Conservation (phyloP, 2,888 invertebrate species). For the Microplitis deprimator region DNA sequence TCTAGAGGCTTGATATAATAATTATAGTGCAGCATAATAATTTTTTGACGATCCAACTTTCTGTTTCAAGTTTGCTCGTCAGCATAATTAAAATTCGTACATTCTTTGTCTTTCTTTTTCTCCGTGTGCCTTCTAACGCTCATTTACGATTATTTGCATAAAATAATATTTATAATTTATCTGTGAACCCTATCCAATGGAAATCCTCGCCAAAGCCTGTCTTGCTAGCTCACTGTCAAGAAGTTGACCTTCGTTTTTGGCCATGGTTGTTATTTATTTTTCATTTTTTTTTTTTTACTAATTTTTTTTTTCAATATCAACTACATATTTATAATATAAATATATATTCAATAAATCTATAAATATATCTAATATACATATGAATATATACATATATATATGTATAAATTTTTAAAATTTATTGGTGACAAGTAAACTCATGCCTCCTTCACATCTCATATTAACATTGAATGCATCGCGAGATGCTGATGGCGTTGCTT, state of each 20-base stretch:
- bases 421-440: too few species aligned
- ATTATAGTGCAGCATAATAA: not conserved
- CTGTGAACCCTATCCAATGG: slow-evolving; percentile 38
- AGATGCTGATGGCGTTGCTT: not conserved
- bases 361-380: slow-evolving; percentile 21
- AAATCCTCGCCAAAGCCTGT: slow-evolving; percentile 64
- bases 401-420: too few species aligned
- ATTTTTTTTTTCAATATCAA: slow-evolving; percentile 54
- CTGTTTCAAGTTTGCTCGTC: too few species aligned
- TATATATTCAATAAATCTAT: slow-evolving; percentile 12
- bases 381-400: too few species aligned
- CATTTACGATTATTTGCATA: not conserved
- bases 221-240: slow-evolving; percentile 80
- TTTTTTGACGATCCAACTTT: not conserved
- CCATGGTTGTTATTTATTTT: slow-evolving; percentile 82
- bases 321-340: slow-evolving; percentile 48
- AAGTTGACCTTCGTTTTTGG: slow-evolving; percentile 96
- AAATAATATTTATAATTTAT: slow-evolving; percentile 11
- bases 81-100: not conserved
- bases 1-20: not conserved
- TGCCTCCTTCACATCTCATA: too few species aligned
- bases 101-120: not conserved
- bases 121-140: not conserved
- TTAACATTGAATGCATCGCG: too few species aligned
- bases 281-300: slow-evolving; percentile 55